Evolutionary conservation across 2,797 vertebrate species (phyloP).

Genomic region (Sebastes cheni): DNA sequence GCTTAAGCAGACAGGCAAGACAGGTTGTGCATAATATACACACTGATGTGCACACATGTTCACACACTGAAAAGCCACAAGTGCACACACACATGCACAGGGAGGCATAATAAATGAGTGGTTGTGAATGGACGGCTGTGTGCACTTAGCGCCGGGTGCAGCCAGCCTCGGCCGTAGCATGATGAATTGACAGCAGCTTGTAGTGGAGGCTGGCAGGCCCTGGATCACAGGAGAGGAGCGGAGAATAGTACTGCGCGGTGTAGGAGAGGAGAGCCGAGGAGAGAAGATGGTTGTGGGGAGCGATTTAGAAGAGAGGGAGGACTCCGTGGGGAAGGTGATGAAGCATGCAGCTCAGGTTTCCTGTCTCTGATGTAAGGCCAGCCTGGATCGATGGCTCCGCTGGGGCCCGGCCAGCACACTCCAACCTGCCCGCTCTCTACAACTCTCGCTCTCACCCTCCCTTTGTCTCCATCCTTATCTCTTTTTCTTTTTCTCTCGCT

Average conservation of each 20-base stretch:
- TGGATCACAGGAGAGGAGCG: constrained; percentile 36
- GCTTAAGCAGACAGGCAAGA: constrained; percentile 65
- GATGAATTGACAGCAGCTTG: constrained; percentile 76
- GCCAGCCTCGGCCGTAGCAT: constrained; percentile 49
- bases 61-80: constrained; percentile 54
- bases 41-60: constrained; percentile 58
- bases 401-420: constrained; percentile 77
- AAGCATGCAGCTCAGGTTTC: constrained; percentile 82
- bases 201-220: constrained; percentile 49
- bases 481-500: constrained; percentile 51
- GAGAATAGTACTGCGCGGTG: background rate
- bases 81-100: constrained; percentile 24
- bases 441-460: constrained; percentile 61
- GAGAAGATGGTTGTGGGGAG: constrained; percentile 48
- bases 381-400: constrained; percentile 81
- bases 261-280: constrained; percentile 7
- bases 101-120: constrained; percentile 72
- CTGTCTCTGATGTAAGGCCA: constrained; percentile 83
- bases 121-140: constrained; percentile 77
- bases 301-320: constrained; percentile 61
- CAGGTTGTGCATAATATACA: constrained; percentile 64
- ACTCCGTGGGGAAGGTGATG: constrained; percentile 80
- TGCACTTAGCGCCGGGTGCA: constrained; percentile 73
- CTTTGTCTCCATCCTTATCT: constrained; percentile 62
- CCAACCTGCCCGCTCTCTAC: constrained; percentile 65